Percentiles rank a stretch among this genome's conserved stretches.
Conservation (phyloP, 2,113 vertebrate species). For the Sisor rabdophorus region DNA sequence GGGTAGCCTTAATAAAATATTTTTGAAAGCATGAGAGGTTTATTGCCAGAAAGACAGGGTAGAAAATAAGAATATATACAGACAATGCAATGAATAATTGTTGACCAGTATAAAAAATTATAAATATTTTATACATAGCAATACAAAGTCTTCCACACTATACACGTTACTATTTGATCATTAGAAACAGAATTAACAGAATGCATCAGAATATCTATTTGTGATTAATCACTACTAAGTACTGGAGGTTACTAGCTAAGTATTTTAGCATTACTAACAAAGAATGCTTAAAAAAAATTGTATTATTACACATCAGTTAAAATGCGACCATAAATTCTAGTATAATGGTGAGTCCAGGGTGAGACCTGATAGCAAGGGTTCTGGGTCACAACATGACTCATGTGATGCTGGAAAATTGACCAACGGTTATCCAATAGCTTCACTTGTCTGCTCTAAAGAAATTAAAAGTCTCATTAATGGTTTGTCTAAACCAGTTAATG, state of each 20-base stretch:
- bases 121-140: not conserved
- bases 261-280: not conserved
- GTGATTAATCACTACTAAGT: no score
- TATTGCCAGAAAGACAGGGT: not conserved
- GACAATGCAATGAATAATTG: not conserved
- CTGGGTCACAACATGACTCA: not conserved
- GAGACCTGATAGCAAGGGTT: not conserved
- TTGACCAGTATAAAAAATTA: not conserved
- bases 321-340: not conserved
- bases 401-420: not conserved
- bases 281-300: no score
- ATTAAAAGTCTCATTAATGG: not conserved
- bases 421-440: not conserved
- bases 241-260: no score
- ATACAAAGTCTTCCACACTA: no score
- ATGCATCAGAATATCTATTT: no score
- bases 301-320: not conserved
- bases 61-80: not conserved
- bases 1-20: not conserved
- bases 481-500: constrained; percentile 32
- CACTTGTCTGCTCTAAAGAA: not conserved
- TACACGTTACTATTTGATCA: no score
- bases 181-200: no score
- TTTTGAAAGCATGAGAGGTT: not conserved
- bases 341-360: not conserved